phyloP scores from a whole-genome alignment of 2,888 invertebrate genomes.

The Drosophila pegasa region DNA sequence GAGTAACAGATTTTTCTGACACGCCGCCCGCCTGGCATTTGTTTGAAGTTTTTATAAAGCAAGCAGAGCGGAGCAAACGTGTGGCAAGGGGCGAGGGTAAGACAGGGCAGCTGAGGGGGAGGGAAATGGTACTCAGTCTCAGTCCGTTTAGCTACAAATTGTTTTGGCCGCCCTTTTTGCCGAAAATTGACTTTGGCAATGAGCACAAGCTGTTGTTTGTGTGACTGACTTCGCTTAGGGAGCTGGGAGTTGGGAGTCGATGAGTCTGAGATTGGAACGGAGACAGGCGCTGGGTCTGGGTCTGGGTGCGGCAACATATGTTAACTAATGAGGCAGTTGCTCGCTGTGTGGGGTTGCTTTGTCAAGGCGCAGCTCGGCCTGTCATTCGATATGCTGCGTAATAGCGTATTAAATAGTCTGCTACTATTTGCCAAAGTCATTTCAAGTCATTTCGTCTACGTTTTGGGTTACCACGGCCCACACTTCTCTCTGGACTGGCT shows the following conservation, averaged over 20 bases:
- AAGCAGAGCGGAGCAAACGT: conserved; percentile 13
- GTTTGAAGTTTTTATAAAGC: conserved; percentile 71
- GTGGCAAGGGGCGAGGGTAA: conserved; percentile 13
- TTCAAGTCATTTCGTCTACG: conserved; percentile 56
- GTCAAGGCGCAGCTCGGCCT: conserved; percentile 31
- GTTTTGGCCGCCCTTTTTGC: conserved; percentile 62
- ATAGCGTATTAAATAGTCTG: conserved; percentile 83
- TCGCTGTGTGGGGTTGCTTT: conserved; percentile 33
- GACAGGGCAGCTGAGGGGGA: conserved; percentile 2
- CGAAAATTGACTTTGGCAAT: conserved; percentile 80
- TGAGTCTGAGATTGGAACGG: neutral
- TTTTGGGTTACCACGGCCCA: conserved; percentile 63
- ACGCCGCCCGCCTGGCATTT: conserved; percentile 68
- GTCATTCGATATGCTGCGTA: conserved; percentile 82
- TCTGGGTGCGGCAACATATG: conserved; percentile 77
- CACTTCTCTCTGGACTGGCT: conserved; percentile 39
- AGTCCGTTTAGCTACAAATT: conserved; percentile 63
- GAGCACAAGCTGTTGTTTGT: conserved; percentile 72
- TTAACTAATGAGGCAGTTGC: conserved; percentile 82
- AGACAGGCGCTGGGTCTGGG: neutral
- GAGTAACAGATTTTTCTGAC: conserved; percentile 84
- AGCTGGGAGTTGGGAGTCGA: conserved; percentile 1
- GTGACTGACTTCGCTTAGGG: conserved; percentile 13
- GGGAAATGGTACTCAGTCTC: conserved; percentile 31
- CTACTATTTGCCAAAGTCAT: conserved; percentile 75